Conservation (phyloP, 1,140 invertebrate species). For the Drosophila melanica region DNA sequence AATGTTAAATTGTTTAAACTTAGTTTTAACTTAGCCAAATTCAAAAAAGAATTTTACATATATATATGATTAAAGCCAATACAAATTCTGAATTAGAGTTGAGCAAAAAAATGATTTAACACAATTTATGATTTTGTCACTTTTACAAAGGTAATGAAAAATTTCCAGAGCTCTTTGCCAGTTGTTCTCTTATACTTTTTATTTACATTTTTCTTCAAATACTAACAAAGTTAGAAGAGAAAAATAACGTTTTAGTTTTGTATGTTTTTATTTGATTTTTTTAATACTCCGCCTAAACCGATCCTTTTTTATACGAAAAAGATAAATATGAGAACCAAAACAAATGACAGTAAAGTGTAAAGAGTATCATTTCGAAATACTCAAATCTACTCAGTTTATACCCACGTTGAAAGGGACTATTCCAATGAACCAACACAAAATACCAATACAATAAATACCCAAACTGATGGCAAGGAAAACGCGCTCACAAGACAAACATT, state of each 20-base stretch:
- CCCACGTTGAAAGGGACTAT: conserved; percentile 66
- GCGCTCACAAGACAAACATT: conserved; percentile 71
- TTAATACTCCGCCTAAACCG: conserved; percentile 82
- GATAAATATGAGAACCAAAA: conserved; percentile 84
- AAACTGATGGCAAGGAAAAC: conserved; percentile 61
- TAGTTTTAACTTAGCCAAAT: no score
- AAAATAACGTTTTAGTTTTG: conserved; percentile 64
- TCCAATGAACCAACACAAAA: conserved; percentile 30
- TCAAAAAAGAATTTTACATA: no score
- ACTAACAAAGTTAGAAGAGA: conserved; percentile 56
- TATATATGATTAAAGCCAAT: conserved; percentile 12
- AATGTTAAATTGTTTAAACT: no score
- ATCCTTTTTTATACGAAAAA: conserved; percentile 83
- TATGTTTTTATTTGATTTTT: conserved; percentile 72
- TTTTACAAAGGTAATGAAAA: conserved; percentile 77
- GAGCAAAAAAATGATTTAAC: conserved; percentile 8
- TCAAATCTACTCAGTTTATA: conserved; percentile 49
- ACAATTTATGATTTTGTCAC: conserved; percentile 51
- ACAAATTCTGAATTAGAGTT: conserved; percentile 2
- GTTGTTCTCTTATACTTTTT: conserved; percentile 74
- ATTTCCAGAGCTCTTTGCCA: conserved; percentile 83
- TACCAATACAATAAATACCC: conserved; percentile 33
- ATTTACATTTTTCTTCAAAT: conserved; percentile 61
- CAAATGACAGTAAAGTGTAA: conserved; percentile 49
- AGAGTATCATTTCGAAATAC: conserved; percentile 58